Evolutionary conservation across 2,113 vertebrate species (phyloP).

Genomic region (Cryptomyrus ogoouensis): DNA sequence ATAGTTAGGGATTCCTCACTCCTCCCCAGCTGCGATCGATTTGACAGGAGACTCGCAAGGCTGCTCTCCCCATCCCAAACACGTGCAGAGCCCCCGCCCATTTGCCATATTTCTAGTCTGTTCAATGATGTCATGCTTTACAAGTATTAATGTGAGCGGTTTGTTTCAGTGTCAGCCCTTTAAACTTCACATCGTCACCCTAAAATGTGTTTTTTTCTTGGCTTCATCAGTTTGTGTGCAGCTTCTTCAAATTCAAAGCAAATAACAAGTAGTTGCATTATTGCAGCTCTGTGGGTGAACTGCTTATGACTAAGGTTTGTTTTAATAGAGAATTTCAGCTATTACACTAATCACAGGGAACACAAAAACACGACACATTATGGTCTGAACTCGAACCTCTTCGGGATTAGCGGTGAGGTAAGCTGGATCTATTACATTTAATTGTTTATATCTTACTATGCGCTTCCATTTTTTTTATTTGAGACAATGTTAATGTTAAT

Average conservation of each 20-base stretch:
- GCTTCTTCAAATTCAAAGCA: not conserved
- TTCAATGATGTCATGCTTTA: constrained; percentile 64
- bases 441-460: not conserved
- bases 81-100: constrained; percentile 62
- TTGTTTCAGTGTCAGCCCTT: constrained; percentile 1
- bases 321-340: not conserved
- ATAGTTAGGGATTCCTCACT: constrained; percentile 58
- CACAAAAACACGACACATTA: not conserved
- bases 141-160: constrained; percentile 38
- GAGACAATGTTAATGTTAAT: not conserved
- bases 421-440: not conserved
- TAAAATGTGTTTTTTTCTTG: not conserved
- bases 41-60: constrained; percentile 62
- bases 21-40: constrained; percentile 65
- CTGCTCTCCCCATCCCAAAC: constrained; percentile 63
- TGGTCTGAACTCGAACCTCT: not conserved
- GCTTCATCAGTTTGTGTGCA: not conserved
- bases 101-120: constrained; percentile 46
- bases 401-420: not conserved
- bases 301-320: not conserved
- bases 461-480: not conserved
- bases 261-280: not conserved
- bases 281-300: not conserved
- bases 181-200: not conserved
- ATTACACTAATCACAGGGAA: not conserved